Evolutionary conservation across 2,113 vertebrate genomes (phyloP), one percentile per base, ranked within the genome.

Genomic region (Phocoena sinus): DNA sequence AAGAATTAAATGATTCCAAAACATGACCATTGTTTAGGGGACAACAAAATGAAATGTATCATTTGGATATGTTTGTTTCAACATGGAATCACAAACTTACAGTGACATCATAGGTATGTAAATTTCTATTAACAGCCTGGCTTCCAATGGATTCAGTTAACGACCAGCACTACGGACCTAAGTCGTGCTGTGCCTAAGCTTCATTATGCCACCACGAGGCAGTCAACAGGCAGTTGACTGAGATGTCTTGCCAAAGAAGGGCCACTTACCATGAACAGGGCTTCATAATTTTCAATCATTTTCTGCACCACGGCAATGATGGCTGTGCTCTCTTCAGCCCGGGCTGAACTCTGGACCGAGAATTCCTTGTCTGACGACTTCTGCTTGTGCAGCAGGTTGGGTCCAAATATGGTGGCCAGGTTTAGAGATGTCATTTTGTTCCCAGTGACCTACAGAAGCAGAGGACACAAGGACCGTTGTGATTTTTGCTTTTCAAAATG

Each of bases 381-480:
- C 97, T 99, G 99, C 98, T 99, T 99, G 98, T 99, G 99, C 85
- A 99, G 98, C 79, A 99, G 98, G 97, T 99, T 99, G 95, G 99
- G 99, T 36, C 99, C 99, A 97, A 99, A 99, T 98, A 99, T 99
- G 84, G 99, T 99, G 86, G 99, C 99, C 98, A 99, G 98, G 97
- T 99, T 99, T 47, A 99, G 99, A 0, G 99, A 99, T 14, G 99
- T 99, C 99, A 99, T 99, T 99, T 99, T 99, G 98, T 99, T 99
- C 97, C 99, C 99, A 94, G 99, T 99, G 82, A 99, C 96, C 99
- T 99, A 96, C 90, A 98, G 95, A 53, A 93, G 91, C 96, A 97
- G 13, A 98, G 76, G 97, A 96, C 31, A 97, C 26, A 96, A 89
- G 90, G 33, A 41, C 13, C 94, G 70, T 5, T 62, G 18, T 65